These are phyloP conservation scores for Dilophus febrilis DNA, from an alignment of 2,888 invertebrate species.

Conservation along the genomic window DNA sequence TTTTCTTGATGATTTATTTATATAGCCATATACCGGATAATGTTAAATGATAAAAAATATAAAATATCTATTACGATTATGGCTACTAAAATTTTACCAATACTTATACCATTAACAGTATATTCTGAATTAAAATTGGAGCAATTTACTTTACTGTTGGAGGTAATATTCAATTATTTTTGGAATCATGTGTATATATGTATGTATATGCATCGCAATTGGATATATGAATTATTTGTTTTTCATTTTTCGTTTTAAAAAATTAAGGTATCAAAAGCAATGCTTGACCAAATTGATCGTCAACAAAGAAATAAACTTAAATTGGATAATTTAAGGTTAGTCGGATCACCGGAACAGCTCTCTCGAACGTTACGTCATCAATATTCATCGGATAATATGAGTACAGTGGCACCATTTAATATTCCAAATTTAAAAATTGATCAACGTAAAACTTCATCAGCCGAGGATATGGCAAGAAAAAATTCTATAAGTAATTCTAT, in stretches of 20 bases:
- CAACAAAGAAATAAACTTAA: slow-evolving; percentile 81
- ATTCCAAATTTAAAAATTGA: slow-evolving; percentile 78
- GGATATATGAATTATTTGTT: not conserved
- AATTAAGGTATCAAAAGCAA: slow-evolving; percentile 64
- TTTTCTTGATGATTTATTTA: slow-evolving; percentile 11
- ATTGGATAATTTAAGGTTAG: slow-evolving; percentile 54
- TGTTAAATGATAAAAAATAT: slow-evolving; percentile 80
- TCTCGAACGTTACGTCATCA: slow-evolving; percentile 61
- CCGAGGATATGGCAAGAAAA: slow-evolving; percentile 80
- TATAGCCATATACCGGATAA: slow-evolving; percentile 78
- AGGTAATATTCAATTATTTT: slow-evolving; percentile 23
- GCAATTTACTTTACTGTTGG: slow-evolving; percentile 61
- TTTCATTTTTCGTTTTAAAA: not conserved
- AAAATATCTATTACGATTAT: slow-evolving; percentile 79
- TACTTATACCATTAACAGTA: slow-evolving; percentile 79
- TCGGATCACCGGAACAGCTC: slow-evolving; percentile 58
- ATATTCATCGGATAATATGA: slow-evolving; percentile 74
- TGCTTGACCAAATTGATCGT: slow-evolving; percentile 78
- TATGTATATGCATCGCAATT: slow-evolving; percentile 1
- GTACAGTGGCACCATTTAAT: slow-evolving; percentile 65
- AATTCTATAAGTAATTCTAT: slow-evolving; percentile 35
- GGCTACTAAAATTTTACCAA: slow-evolving; percentile 87
- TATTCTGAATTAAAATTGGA: slow-evolving; percentile 72
- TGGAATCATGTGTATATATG: slow-evolving; percentile 6
- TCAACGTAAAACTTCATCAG: slow-evolving; percentile 75